A percentile compares a stretch with the other conserved stretches of the same genome.
Evolutionary conservation across 2,888 invertebrate genomes (phyloP).

Genomic region (Meliscaeva auricollis): DNA sequence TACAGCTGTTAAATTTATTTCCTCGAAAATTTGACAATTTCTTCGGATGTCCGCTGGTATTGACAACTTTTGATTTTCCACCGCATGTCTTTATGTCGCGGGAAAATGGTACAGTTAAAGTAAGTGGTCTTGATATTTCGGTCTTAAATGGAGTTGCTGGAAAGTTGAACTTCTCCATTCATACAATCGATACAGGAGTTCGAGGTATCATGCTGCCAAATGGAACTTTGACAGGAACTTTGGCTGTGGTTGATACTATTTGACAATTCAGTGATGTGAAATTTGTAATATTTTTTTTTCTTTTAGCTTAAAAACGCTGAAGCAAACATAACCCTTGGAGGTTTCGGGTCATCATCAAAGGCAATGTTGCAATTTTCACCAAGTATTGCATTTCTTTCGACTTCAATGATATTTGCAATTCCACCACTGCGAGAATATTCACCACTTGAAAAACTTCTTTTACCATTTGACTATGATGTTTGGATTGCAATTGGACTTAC

Average conservation of each 20-base stretch:
- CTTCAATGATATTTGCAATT: slow-evolving; percentile 61
- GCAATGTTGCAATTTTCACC: slow-evolving; percentile 51
- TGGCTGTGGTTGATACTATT: no score
- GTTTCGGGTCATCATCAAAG: slow-evolving; percentile 47
- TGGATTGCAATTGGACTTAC: slow-evolving; percentile 50
- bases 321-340: slow-evolving; percentile 60
- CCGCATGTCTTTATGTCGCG: slow-evolving; percentile 46
- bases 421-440: slow-evolving; percentile 54
- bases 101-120: slow-evolving; percentile 2
- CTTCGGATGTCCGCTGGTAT: slow-evolving; percentile 44
- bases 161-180: slow-evolving; percentile 47
- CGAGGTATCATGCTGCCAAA: slow-evolving; percentile 79
- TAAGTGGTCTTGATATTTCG: slow-evolving; percentile 44
- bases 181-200: slow-evolving; percentile 1
- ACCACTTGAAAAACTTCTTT: slow-evolving; percentile 45
- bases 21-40: slow-evolving; percentile 54
- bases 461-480: slow-evolving; percentile 42
- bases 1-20: slow-evolving; percentile 30
- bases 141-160: slow-evolving; percentile 41
- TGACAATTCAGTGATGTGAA: not conserved
- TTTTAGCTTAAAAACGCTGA: slow-evolving; percentile 35
- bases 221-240: slow-evolving; percentile 80
- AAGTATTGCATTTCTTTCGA: slow-evolving; percentile 33
- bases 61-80: slow-evolving; percentile 53
- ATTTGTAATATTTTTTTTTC: not conserved